Evolutionary conservation across 2,888 invertebrate genomes (phyloP).

Genomic region (Watsonalla cultraria): DNA sequence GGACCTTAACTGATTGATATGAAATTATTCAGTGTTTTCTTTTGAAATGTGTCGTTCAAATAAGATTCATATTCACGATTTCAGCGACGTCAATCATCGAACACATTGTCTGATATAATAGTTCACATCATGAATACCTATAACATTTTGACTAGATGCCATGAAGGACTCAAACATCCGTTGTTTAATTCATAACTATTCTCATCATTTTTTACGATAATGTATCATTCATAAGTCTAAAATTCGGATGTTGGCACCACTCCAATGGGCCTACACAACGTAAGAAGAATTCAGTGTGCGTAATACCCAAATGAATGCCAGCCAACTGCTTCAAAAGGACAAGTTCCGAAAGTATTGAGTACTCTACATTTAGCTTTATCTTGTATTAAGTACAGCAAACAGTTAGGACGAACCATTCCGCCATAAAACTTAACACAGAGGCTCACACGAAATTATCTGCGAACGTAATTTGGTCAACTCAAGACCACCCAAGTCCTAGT

Average conservation of each 20-base stretch:
- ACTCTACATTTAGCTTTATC: constrained; percentile 26
- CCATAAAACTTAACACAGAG: background rate
- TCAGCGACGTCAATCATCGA: background rate
- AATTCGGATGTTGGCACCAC: constrained; percentile 33
- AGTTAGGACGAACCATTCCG: background rate
- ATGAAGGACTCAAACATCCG: constrained; percentile 8
- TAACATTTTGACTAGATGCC: background rate
- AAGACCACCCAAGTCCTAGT: too few species aligned
- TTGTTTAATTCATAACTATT: constrained; percentile 9
- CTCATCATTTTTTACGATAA: constrained; percentile 11
- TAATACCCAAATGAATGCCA: constrained; percentile 25
- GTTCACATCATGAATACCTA: background rate
- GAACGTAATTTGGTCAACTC: too few species aligned
- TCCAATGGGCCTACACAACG: constrained; percentile 38
- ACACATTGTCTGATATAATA: background rate
- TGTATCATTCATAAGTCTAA: constrained; percentile 8
- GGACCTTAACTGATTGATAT: too few species aligned
- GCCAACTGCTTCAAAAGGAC: constrained; percentile 20
- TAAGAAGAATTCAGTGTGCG: constrained; percentile 23
- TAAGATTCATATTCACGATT: too few species aligned
- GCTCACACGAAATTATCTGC: too few species aligned
- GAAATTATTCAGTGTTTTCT: too few species aligned
- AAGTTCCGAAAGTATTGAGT: constrained; percentile 34
- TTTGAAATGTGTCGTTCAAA: too few species aligned
- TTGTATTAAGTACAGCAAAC: constrained; percentile 13